phyloP scores from a whole-genome alignment of 2,113 vertebrate genomes.

The Okapia johnstoni region DNA sequence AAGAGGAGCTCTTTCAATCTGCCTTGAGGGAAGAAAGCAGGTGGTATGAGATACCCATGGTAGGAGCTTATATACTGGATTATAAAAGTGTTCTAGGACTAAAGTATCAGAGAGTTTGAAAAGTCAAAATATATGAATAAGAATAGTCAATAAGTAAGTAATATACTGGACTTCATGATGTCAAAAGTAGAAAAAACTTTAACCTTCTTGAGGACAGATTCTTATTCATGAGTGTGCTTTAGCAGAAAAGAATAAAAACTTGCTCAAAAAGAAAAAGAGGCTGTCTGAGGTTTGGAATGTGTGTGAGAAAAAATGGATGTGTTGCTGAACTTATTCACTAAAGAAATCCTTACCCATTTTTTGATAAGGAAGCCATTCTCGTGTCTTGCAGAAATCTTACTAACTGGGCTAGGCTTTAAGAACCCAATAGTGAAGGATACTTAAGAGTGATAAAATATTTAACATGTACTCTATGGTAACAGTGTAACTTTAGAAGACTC shows the following conservation, averaged over 20 bases:
- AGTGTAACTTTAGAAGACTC: not conserved
- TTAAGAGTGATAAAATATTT: not conserved
- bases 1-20: not conserved
- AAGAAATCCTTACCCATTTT: not conserved
- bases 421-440: not conserved
- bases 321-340: not conserved
- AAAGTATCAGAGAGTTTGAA: not conserved
- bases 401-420: not conserved
- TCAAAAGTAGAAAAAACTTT: not conserved
- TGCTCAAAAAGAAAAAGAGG: not conserved
- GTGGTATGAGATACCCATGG: not conserved
- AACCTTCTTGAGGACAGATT: not conserved
- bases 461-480: not conserved
- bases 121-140: not conserved
- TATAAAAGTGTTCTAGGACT: not conserved
- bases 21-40: constrained; percentile 1
- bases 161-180: not conserved
- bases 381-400: not conserved
- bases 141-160: not conserved
- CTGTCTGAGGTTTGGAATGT: not conserved
- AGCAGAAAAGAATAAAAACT: not conserved
- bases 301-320: not conserved
- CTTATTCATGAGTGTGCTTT: not conserved
- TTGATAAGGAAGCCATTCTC: not conserved
- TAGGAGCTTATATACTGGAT: not conserved